A percentile compares a stretch with the other conserved stretches of the same genome.
Conservation (phyloP, 2,113 vertebrate genomes). For the Theristicus caerulescens region DNA sequence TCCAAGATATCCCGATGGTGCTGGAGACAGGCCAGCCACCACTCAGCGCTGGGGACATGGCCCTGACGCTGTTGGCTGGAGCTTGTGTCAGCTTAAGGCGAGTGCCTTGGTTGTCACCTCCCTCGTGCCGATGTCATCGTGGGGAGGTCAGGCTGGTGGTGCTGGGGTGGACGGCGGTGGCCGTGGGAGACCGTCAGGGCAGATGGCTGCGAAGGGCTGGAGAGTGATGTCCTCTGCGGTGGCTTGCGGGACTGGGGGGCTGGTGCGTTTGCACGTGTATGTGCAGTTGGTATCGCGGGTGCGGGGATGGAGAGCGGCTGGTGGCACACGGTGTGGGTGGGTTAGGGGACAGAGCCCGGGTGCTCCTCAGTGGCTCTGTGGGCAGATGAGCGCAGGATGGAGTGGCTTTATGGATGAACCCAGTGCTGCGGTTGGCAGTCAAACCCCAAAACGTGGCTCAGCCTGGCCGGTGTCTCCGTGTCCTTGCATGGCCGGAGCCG, state of each 20-base stretch:
- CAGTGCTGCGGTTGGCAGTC: neutral
- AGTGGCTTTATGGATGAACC: neutral
- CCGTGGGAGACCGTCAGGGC: neutral
- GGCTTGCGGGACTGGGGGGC: neutral
- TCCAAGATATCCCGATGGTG: neutral
- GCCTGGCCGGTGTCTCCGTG: rapidly evolving
- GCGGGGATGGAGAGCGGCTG: neutral
- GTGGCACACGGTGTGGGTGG: neutral
- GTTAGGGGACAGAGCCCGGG: neutral
- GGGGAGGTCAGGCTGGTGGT: neutral
- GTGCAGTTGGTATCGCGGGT: neutral
- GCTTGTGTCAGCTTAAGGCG: neutral
- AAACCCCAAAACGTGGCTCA: neutral
- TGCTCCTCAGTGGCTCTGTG: neutral
- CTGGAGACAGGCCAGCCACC: neutral
- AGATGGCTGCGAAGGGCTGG: neutral
- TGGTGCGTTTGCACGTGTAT: neutral
- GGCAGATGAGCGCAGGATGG: neutral
- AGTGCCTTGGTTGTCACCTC: neutral
- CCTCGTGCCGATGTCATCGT: neutral
- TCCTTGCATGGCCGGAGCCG: neutral
- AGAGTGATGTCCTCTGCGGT: neutral
- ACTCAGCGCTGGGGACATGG: neutral
- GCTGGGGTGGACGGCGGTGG: neutral
- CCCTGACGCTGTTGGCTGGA: neutral